A percentile compares a stretch with the other conserved stretches of the same genome.
Conservation (phyloP, 2,888 invertebrate species). For the Drosophila barbarae region DNA sequence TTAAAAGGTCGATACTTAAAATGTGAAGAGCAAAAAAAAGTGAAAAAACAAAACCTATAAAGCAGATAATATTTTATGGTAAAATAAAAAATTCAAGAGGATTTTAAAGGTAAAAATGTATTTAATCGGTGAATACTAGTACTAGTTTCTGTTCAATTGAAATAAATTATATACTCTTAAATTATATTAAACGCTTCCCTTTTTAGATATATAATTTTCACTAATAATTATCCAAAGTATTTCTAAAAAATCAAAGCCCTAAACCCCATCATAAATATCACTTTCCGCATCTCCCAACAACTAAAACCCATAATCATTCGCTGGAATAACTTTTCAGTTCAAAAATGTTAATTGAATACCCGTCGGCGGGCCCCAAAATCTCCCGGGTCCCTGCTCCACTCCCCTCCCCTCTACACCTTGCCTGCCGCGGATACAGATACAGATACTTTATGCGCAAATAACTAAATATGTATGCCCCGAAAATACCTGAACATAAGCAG, state of each 20-base stretch:
- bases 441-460: constrained; percentile 61
- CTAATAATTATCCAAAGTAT: background rate
- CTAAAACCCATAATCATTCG: constrained; percentile 11
- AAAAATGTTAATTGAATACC: constrained; percentile 54
- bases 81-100: no score
- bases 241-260: background rate
- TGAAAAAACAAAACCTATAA: background rate
- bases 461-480: constrained; percentile 55
- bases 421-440: constrained; percentile 14
- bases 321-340: constrained; percentile 25
- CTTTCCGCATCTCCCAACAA: background rate
- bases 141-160: no score
- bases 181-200: background rate
- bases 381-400: constrained; percentile 1
- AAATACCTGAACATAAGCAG: constrained; percentile 27
- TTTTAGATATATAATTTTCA: background rate
- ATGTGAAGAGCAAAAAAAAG: background rate
- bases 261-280: constrained; percentile 2
- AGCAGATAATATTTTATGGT: background rate
- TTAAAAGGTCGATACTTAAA: constrained; percentile 9
- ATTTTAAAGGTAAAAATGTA: no score
- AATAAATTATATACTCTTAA: background rate
- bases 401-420: background rate
- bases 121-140: background rate
- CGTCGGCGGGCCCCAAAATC: constrained; percentile 30